phyloP scores from a whole-genome alignment of 2,113 vertebrate genomes.

The Prunella fulvescens region DNA sequence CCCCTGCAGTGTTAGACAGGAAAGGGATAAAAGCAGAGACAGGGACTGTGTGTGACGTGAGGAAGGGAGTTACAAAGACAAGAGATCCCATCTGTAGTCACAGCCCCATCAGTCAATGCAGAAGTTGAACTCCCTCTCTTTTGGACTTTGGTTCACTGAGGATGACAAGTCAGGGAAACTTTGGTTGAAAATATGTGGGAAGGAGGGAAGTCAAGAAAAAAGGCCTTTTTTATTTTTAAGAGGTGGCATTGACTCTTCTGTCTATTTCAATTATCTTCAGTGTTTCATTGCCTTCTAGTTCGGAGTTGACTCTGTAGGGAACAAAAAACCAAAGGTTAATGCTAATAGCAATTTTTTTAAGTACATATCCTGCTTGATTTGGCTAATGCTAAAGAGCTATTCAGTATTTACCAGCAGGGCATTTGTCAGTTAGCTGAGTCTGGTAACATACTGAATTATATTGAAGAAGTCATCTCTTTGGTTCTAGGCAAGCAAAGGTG shows the following conservation, averaged over 20 bases:
- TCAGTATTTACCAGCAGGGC: neutral
- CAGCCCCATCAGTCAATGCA: conserved; percentile 8
- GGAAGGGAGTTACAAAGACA: neutral
- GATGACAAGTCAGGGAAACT: conserved; percentile 29
- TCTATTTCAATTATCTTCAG: conserved; percentile 84
- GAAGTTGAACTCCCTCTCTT: conserved; percentile 27
- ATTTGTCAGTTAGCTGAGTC: neutral
- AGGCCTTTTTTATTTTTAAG: conserved; percentile 64
- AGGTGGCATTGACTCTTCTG: conserved; percentile 84
- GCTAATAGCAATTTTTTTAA: neutral
- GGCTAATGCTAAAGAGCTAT: neutral
- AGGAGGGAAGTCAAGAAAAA: conserved; percentile 11
- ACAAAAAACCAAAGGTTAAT: neutral
- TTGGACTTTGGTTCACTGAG: conserved; percentile 52
- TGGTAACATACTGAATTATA: neutral
- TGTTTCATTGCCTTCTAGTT: conserved; percentile 78
- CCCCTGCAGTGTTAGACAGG: neutral
- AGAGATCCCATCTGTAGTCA: conserved; percentile 13
- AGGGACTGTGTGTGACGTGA: neutral
- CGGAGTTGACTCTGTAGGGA: conserved; percentile 69
- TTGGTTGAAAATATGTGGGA: conserved; percentile 10
- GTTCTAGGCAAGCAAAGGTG: neutral
- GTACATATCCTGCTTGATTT: neutral
- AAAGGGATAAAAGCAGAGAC: conserved; percentile 24
- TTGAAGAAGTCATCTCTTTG: neutral